Percentiles rank a stretch among this genome's conserved stretches.
Evolutionary conservation across 2,888 invertebrate genomes (phyloP).

Genomic region (Nomada fucata): DNA sequence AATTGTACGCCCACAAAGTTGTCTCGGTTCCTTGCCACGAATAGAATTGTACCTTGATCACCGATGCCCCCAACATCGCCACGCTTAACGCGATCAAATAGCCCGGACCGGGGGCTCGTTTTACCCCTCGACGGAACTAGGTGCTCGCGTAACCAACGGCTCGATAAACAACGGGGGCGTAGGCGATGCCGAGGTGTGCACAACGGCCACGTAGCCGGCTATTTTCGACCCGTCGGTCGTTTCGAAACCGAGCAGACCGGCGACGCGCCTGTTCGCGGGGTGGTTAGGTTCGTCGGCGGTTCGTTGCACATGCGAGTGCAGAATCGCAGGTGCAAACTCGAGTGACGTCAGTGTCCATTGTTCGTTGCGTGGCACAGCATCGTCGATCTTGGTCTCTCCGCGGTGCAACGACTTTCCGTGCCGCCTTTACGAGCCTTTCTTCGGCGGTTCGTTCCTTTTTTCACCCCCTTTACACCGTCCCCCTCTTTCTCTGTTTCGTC

Average conservation of each 20-base stretch:
- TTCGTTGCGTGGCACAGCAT: constrained; percentile 51
- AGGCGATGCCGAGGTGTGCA: neutral
- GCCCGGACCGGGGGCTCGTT: neutral
- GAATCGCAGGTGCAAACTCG: constrained; percentile 63
- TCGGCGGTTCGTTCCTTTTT: constrained; percentile 52
- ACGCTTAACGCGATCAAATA: too few relatives aligned
- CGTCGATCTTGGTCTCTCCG: constrained; percentile 36
- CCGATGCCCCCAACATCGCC: too few relatives aligned
- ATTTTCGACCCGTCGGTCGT: constrained; percentile 26
- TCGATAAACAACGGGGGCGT: constrained; percentile 30
- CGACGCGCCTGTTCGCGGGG: constrained; percentile 9
- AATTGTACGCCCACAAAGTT: too few relatives aligned
- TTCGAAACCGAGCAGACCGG: constrained; percentile 21
- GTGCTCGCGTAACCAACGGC: constrained; percentile 11
- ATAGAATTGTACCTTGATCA: too few relatives aligned
- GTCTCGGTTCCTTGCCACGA: too few relatives aligned
- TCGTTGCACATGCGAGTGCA: constrained; percentile 42
- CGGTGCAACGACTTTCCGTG: constrained; percentile 54
- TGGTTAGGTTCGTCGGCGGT: constrained; percentile 24
- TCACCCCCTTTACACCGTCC: neutral
- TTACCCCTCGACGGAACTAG: neutral
- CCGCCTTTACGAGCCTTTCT: constrained; percentile 74
- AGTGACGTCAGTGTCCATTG: constrained; percentile 72
- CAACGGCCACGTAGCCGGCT: constrained; percentile 2
- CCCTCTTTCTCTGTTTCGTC: neutral